Conservation (phyloP, 1,140 invertebrate species). For the Drosophila elegans region DNA sequence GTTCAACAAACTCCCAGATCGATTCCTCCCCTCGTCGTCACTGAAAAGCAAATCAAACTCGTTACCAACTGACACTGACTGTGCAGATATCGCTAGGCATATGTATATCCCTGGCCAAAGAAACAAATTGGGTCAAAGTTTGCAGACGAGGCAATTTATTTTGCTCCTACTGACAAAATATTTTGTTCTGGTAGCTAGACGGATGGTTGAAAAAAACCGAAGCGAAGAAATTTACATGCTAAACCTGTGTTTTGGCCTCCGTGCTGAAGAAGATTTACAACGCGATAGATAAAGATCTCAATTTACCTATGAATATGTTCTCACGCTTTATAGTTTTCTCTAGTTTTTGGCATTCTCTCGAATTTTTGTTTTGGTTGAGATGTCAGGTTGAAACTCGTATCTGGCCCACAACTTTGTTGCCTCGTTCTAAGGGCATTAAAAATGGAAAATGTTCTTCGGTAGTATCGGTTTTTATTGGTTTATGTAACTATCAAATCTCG, state of each 20-base stretch:
- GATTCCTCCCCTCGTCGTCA: not conserved
- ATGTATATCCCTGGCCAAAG: conserved; percentile 21
- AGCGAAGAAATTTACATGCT: conserved; percentile 35
- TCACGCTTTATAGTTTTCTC: conserved; percentile 43
- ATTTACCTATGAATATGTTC: conserved; percentile 49
- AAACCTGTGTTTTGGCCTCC: conserved; percentile 46
- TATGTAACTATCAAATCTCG: conserved; percentile 48
- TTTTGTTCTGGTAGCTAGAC: conserved; percentile 40
- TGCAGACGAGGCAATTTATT: conserved; percentile 40
- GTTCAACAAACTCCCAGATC: conserved; percentile 40
- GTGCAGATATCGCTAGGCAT: conserved; percentile 24
- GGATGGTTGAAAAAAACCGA: not conserved
- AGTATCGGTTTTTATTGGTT: conserved; percentile 40
- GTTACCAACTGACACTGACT: conserved; percentile 39
- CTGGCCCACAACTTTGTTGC: conserved; percentile 36
- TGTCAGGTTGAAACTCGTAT: conserved; percentile 20
- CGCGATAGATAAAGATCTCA: conserved; percentile 43
- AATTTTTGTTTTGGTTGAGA: conserved; percentile 33
- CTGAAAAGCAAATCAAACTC: conserved; percentile 25
- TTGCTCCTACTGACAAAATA: conserved; percentile 46
- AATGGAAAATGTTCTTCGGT: conserved; percentile 24
- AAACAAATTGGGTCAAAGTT: conserved; percentile 51
- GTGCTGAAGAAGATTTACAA: conserved; percentile 45
- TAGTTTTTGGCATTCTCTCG: conserved; percentile 21
- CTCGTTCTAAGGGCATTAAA: conserved; percentile 35